A percentile compares a stretch with the other conserved stretches of the same genome.
Evolutionary conservation across 2,888 invertebrate genomes (phyloP).

Genomic region (Mylabris sibirica): DNA sequence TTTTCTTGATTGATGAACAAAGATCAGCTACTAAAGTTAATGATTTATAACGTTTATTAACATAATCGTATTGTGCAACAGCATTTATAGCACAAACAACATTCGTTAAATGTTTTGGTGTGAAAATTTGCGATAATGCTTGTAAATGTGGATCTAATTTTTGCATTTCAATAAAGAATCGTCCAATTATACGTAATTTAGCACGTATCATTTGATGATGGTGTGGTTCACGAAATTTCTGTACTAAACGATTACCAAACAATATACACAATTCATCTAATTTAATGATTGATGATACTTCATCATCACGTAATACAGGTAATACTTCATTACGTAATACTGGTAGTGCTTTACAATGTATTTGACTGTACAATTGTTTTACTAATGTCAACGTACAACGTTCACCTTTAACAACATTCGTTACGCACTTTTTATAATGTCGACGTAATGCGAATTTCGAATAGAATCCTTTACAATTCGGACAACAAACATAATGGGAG

Average conservation of each 20-base stretch:
- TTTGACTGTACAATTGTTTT: background rate
- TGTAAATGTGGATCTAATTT: background rate
- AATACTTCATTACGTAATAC: conserved; percentile 8
- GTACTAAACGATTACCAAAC: conserved; percentile 10
- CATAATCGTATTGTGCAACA: conserved; percentile 7
- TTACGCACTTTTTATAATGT: conserved; percentile 1
- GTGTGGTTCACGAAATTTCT: conserved; percentile 11
- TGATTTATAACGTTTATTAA: conserved; percentile 9
- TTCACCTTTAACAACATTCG: conserved; percentile 13
- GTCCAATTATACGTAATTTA: conserved; percentile 8
- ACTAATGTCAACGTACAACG: conserved; percentile 9
- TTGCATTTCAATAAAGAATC: conserved; percentile 5
- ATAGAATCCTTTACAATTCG: conserved; percentile 12
- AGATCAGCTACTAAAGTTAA: conserved; percentile 1
- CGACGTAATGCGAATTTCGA: conserved; percentile 9
- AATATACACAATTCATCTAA: conserved; percentile 11
- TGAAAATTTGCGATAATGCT: conserved; percentile 3
- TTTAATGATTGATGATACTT: conserved; percentile 7
- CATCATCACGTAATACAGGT: conserved; percentile 6
- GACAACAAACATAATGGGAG: background rate
- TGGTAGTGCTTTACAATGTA: background rate
- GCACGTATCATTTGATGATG: conserved; percentile 15
- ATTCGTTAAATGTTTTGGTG: conserved; percentile 2
- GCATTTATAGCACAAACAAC: conserved; percentile 5
- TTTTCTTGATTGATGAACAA: conserved; percentile 5